Evolutionary conservation across 2,797 vertebrate species (phyloP).

Genomic region (Cyprinella venusta): DNA sequence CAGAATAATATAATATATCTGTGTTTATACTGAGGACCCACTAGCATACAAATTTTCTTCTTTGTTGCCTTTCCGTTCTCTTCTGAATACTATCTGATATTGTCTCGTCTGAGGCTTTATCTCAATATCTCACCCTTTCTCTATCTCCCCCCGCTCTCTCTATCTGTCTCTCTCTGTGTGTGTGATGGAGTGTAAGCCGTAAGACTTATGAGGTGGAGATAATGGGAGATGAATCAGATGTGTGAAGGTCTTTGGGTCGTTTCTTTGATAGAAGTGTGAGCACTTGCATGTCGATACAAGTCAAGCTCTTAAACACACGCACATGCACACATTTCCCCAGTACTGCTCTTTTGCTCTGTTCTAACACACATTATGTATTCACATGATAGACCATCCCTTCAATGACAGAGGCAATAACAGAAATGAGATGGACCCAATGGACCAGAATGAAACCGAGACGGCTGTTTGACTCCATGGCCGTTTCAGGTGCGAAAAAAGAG

Average conservation of each 20-base stretch:
- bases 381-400: conserved; percentile 17
- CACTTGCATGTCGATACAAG: conserved; percentile 39
- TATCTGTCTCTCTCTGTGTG: conserved; percentile 16
- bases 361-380: background rate
- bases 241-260: conserved; percentile 47
- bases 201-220: conserved; percentile 47
- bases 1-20: background rate
- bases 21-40: background rate
- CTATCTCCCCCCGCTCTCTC: conserved; percentile 25
- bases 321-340: background rate
- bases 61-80: background rate
- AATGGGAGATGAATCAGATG: conserved; percentile 43
- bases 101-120: conserved; percentile 24
- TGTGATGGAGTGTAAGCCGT: conserved; percentile 46
- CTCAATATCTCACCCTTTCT: background rate
- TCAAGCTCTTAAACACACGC: conserved; percentile 15
- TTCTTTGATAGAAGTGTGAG: conserved; percentile 29
- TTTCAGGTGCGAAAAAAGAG: conserved; percentile 21
- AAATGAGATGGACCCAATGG: conserved; percentile 41
- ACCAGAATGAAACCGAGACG: conserved; percentile 19
- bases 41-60: background rate
- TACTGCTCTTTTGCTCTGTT: conserved; percentile 29
- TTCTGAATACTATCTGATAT: conserved; percentile 2
- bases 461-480: background rate
- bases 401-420: conserved; percentile 31